Base-by-base conservation (phyloP, 2,113 vertebrate genomes). In the Osmerus mordax region DNA sequence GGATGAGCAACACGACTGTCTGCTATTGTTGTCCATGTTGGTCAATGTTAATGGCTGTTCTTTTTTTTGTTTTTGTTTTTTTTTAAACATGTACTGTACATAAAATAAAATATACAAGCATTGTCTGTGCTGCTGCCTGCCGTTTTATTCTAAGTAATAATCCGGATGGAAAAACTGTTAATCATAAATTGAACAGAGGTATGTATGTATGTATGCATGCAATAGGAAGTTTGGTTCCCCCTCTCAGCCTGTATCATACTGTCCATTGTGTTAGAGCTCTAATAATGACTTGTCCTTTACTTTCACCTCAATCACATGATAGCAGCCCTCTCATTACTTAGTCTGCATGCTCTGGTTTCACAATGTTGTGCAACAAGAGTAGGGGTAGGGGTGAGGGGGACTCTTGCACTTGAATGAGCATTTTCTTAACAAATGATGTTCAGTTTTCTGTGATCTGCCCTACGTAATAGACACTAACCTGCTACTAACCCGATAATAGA, bases 81-180 rank as follows among this genome's bases (percentile, higher is more conserved):
- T 90, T 91, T 89, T 92, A 23, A 23, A 90, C 89, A 87, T 92
- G 89, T 92, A 85, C 87, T 91, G 91, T 93, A 91, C 76, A 90
- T 92, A 91, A 89, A 93, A 93, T 93, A 93, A 93, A 92, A 90
- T 91, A 89, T 91, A 89, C 90, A 92, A 90, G 88, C 90, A 89
- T 89, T 91, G 89, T 61, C 64, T 71, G 59, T 74, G 72, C 70
- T 78, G 64, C 66, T 71, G 36, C 66, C 68, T 69, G 19, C 15
- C 72, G 65, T 69, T 81, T 32, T 76, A 56, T 56, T 19, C 55
- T 3, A 19, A n/a, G 18, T 56, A 56, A 8, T 18, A 18, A 18
- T 19, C n/a, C 7, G 9, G 55, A 56, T 56, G 16, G n/a, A 19
- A 19, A 19, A 7, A 56, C n/a, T 28, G 25, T 28, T 28, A 2